A percentile compares a stretch with the other conserved stretches of the same genome.
Conservation (phyloP, 2,888 invertebrate genomes). For the Gymnoscelis rufifasciata region DNA sequence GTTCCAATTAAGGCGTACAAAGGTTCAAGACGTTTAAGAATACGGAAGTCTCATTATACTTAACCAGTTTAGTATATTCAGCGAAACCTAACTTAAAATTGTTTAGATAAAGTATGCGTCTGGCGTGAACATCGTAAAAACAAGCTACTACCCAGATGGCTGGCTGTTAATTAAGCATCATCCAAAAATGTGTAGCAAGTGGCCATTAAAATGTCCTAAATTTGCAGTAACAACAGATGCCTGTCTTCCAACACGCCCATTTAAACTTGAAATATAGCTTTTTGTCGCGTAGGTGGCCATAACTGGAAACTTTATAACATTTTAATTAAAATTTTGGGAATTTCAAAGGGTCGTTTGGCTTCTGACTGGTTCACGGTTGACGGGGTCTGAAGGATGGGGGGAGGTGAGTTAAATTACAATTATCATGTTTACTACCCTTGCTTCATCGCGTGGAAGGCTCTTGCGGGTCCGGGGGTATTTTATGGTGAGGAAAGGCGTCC, state of each 20-base stretch:
- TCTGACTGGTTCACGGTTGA: constrained; percentile 57
- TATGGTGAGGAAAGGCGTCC: constrained; percentile 26
- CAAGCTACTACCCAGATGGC: neutral
- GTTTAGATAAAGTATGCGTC: too few relatives aligned
- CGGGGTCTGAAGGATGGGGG: constrained; percentile 32
- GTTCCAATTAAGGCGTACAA: too few relatives aligned
- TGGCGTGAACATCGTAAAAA: neutral
- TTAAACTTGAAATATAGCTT: constrained; percentile 35
- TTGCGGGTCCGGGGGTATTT: constrained; percentile 39
- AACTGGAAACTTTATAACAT: constrained; percentile 46
- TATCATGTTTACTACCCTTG: constrained; percentile 56
- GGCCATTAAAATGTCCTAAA: constrained; percentile 4
- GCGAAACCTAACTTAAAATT: too few relatives aligned
- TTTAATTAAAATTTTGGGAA: constrained; percentile 65
- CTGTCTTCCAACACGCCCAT: constrained; percentile 17
- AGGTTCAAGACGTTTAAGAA: too few relatives aligned
- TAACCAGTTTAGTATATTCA: too few relatives aligned
- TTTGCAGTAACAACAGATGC: constrained; percentile 8
- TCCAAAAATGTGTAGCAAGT: constrained; percentile 1
- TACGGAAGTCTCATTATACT: too few relatives aligned
- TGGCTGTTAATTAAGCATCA: neutral
- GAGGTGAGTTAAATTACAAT: constrained; percentile 60
- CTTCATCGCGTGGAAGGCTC: constrained; percentile 39
- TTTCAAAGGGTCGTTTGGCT: constrained; percentile 58
- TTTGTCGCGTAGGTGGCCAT: constrained; percentile 36